These are phyloP conservation scores for Panonychus citri DNA, from an alignment of 1,140 invertebrate species.

Conservation along the genomic window DNA sequence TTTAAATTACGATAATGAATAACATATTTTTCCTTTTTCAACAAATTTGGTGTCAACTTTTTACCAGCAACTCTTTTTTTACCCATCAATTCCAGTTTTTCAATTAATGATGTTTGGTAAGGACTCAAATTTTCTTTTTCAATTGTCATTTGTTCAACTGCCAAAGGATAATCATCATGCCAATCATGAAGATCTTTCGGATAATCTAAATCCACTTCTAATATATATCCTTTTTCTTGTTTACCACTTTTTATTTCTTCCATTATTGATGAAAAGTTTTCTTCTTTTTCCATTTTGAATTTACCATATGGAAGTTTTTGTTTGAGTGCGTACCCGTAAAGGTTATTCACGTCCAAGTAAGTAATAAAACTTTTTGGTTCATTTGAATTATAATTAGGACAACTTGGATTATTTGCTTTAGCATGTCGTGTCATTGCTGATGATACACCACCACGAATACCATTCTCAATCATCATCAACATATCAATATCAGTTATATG, in stretches of 20 bases:
- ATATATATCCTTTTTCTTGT: slow-evolving; percentile 12
- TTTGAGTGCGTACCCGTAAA: slow-evolving; percentile 13
- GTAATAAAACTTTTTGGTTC: slow-evolving; percentile 12
- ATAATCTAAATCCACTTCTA: slow-evolving; percentile 17
- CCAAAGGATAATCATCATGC: slow-evolving; percentile 23
- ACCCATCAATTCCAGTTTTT: neutral
- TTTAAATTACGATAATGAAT: slow-evolving; percentile 29
- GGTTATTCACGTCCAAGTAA: slow-evolving; percentile 16
- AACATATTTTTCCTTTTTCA: slow-evolving; percentile 21
- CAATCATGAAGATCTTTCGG: slow-evolving; percentile 14
- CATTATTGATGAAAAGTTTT: neutral
- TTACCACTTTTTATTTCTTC: too few species aligned
- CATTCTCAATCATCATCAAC: slow-evolving; percentile 18
- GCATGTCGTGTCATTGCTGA: neutral
- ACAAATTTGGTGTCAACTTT: slow-evolving; percentile 7
- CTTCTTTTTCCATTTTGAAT: neutral
- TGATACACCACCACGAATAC: neutral
- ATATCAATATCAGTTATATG: slow-evolving; percentile 15
- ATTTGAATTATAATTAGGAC: slow-evolving; percentile 9
- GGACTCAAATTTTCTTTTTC: neutral
- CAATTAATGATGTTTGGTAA: slow-evolving; percentile 13
- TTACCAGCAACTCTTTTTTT: neutral
- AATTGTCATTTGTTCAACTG: slow-evolving; percentile 15
- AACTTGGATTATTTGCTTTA: slow-evolving; percentile 9
- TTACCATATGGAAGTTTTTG: slow-evolving; percentile 10